Conservation (phyloP, 2,113 vertebrate genomes). For the Leucoraja erinaceus region DNA sequence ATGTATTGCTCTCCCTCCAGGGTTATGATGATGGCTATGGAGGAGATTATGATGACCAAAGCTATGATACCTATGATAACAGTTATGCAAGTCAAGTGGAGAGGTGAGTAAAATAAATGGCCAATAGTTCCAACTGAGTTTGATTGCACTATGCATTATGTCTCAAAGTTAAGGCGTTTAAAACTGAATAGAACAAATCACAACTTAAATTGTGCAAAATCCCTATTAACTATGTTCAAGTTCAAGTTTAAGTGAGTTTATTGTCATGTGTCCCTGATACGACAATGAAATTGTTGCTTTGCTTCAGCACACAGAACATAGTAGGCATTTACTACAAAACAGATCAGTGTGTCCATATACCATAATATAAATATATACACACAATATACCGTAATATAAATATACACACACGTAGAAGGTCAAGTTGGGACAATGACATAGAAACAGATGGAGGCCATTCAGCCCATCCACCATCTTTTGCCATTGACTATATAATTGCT, state of each 20-base stretch:
- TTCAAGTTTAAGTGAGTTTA: too few relatives aligned
- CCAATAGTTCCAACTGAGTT: neutral
- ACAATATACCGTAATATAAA: too few relatives aligned
- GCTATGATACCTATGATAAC: conserved; percentile 82
- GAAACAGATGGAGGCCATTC: neutral
- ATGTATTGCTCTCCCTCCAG: conserved; percentile 53
- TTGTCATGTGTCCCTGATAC: too few relatives aligned
- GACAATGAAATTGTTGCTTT: too few relatives aligned
- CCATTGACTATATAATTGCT: neutral
- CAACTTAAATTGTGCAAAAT: neutral
- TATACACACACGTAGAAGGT: too few relatives aligned
- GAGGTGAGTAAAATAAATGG: conserved; percentile 61
- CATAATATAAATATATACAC: too few relatives aligned
- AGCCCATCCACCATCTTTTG: neutral
- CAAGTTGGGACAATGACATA: neutral
- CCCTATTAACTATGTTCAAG: neutral
- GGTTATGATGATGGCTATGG: conserved; percentile 89
- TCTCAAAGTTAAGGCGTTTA: neutral
- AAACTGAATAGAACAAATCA: too few relatives aligned
- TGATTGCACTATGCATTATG: neutral
- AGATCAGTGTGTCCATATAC: too few relatives aligned
- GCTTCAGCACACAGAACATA: too few relatives aligned
- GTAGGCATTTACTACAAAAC: too few relatives aligned
- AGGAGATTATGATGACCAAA: conserved; percentile 86
- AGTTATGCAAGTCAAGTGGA: conserved; percentile 80